Base-by-base conservation (phyloP, 2,113 vertebrate genomes). In the Cyprinodon variegatus region DNA sequence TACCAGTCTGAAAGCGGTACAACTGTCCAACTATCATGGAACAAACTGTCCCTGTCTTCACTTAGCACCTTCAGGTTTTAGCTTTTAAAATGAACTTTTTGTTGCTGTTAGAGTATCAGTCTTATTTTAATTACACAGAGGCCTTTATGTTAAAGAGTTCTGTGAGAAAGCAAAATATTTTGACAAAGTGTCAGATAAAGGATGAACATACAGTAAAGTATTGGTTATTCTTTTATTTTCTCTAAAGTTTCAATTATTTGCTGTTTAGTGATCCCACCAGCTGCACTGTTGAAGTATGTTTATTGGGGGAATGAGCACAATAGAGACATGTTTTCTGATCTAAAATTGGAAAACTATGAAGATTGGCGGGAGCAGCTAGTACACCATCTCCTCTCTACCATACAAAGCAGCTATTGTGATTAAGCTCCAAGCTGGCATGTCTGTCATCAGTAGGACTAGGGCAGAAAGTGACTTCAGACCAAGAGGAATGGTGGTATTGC, bases 401-500 rank as follows among this genome's bases (percentile, higher is more conserved):
- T 22, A 83, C 77, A 80, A 81, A 84, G 77, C 68, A 73, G 70
- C 79, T 65, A 75, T 90, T 88, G 83, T 88, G 70, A 77, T 69
- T 29, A 80, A 72, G 78, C 67, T 64, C 72, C 89, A 86, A 82
- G 76, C 84, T 71, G 75, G 29, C 20, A 0, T 36, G 12, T 88
- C 89, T 79, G 72, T 92, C 89, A 85, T 9, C 75, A 15, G 65
- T 0, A 40, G 74, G 83, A 86, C 62, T 85, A 88, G 86, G 83
- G 79, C 78, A 76, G 86, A 72, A 36, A 73, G 76, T 89, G 83
- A 89, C 90, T 88, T 92, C 87, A 88, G 84, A 85, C 83, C 57
- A 70, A 68, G 68, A 78, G 86, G 89, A 87, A 91, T 85, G 89
- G 83, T 65, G 87, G 83, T 90, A 86, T 79, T 88, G 88, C 76